Evolutionary conservation across 2,113 vertebrate genomes (phyloP).

Genomic region (Silurus asotus): DNA sequence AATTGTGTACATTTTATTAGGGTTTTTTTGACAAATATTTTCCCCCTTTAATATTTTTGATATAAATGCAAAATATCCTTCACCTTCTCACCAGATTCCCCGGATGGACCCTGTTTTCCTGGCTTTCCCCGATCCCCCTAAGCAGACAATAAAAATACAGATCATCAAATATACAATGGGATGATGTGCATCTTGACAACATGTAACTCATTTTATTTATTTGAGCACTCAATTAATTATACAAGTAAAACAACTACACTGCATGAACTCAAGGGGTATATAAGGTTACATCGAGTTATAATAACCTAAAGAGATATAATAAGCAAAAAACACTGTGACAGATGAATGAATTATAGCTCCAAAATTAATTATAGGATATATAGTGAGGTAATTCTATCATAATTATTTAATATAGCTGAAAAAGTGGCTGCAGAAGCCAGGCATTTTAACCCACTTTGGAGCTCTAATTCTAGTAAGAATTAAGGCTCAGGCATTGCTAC

Average conservation of each 20-base stretch:
- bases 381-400: not conserved
- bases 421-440: not conserved
- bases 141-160: slow-evolving; percentile 48
- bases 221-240: not conserved
- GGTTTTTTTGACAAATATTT: not conserved
- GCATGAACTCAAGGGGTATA: not conserved
- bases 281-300: no score
- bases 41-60: not conserved
- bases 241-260: not conserved
- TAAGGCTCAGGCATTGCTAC: accelerated
- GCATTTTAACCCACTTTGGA: not conserved
- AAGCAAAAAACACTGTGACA: not conserved
- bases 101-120: slow-evolving; percentile 75
- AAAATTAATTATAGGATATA: not conserved
- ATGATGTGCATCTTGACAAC: not conserved
- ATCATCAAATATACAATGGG: slow-evolving; percentile 39
- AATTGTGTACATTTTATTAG: not conserved
- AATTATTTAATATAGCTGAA: not conserved
- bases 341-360: no score
- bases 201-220: not conserved
- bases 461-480: not conserved
- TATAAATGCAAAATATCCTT: slow-evolving; percentile 21
- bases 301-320: not conserved
- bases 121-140: slow-evolving; percentile 85
- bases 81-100: slow-evolving; percentile 82